A percentile compares a stretch with the other conserved stretches of the same genome.
Conservation (phyloP, 2,797 vertebrate species). For the Danio tinwini region DNA sequence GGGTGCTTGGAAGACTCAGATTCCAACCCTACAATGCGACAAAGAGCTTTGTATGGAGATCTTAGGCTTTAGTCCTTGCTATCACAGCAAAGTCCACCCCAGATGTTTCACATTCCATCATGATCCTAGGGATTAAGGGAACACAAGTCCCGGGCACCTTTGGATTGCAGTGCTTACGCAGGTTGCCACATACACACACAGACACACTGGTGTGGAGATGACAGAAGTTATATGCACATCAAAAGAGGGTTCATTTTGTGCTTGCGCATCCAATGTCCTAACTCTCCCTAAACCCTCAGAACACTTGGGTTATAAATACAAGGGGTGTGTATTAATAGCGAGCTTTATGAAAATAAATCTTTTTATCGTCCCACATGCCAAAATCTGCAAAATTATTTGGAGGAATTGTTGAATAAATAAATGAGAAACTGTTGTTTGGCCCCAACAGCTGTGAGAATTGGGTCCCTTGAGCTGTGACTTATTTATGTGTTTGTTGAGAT, state of each 20-base stretch:
- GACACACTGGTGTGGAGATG: neutral
- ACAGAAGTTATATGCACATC: neutral
- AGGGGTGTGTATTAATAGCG: constrained; percentile 8
- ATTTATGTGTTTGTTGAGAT: constrained; percentile 23
- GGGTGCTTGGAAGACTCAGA: constrained; percentile 19
- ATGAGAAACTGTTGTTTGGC: constrained; percentile 1
- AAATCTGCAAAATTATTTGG: neutral
- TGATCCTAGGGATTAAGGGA: constrained; percentile 74
- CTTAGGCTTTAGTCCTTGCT: constrained; percentile 73
- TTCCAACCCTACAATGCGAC: constrained; percentile 24
- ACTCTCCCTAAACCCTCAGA: neutral
- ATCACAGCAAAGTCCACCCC: constrained; percentile 73
- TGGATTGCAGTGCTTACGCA: constrained; percentile 45
- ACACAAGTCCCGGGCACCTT: constrained; percentile 68
- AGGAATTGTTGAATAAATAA: neutral
- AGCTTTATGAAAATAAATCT: constrained; percentile 20
- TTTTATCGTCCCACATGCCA: neutral
- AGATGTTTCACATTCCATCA: constrained; percentile 75
- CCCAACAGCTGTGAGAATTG: constrained; percentile 1
- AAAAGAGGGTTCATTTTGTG: constrained; percentile 7
- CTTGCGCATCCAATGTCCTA: neutral
- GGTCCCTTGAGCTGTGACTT: constrained; percentile 9
- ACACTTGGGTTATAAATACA: constrained; percentile 6
- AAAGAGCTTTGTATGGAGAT: constrained; percentile 48
- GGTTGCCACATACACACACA: constrained; percentile 26